Conservation (phyloP, 2,888 invertebrate genomes). For the Polymixis lichenea region DNA sequence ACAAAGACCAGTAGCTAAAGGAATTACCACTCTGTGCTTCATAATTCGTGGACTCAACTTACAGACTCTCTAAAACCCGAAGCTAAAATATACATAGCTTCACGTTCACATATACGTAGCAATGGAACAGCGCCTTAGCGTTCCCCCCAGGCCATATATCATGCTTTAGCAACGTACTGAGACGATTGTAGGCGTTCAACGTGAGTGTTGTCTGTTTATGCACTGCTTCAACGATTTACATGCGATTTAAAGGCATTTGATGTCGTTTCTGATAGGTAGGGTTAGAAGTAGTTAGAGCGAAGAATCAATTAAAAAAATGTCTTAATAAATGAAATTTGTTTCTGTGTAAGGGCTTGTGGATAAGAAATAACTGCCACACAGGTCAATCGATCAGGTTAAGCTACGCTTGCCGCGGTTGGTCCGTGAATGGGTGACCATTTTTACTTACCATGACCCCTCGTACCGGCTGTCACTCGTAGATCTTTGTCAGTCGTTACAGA, state of each 20-base stretch:
- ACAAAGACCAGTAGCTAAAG: not conserved
- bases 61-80: not conserved
- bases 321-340: no score
- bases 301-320: not conserved
- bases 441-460: no score
- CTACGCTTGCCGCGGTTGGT: no score
- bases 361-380: no score
- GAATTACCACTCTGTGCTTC: not conserved
- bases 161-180: slow-evolving; percentile 63
- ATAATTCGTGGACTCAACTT: not conserved
- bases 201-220: slow-evolving; percentile 45
- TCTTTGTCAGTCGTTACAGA: not conserved
- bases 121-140: slow-evolving; percentile 40
- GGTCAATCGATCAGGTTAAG: no score
- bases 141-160: slow-evolving; percentile 66
- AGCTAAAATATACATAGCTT: not conserved
- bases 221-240: slow-evolving; percentile 37
- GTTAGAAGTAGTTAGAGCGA: not conserved
- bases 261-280: slow-evolving; percentile 10
- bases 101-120: not conserved
- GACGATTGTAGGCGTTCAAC: slow-evolving; percentile 58
- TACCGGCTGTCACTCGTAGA: not conserved
- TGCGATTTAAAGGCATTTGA: slow-evolving; percentile 28
- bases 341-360: no score
- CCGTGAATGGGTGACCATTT: no score